A percentile compares a stretch with the other conserved stretches of the same genome.
These are phyloP conservation scores for Oscheius sp. DNA, from an alignment of 2,888 invertebrate species.

Conservation along the genomic window DNA sequence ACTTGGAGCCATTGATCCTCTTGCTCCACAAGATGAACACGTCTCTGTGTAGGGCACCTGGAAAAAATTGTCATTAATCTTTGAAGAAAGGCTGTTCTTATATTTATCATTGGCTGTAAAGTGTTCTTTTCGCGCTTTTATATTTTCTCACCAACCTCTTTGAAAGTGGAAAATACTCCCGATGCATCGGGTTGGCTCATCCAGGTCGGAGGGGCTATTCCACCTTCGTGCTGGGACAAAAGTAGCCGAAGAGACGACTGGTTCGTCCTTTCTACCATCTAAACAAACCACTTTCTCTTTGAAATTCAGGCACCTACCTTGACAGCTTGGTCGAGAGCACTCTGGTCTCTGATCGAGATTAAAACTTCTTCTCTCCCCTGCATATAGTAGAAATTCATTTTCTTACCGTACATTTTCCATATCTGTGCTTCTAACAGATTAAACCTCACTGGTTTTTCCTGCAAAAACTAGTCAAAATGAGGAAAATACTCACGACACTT, in stretches of 20 bases:
- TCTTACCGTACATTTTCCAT: slow-evolving; percentile 26
- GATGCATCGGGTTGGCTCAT: slow-evolving; percentile 12
- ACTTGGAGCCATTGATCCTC: slow-evolving; percentile 11
- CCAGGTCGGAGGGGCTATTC: slow-evolving; percentile 17
- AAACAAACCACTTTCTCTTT: not conserved
- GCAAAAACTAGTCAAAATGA: not conserved
- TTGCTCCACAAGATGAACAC: slow-evolving; percentile 24
- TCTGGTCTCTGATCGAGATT: slow-evolving; percentile 69
- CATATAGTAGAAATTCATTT: slow-evolving; percentile 51
- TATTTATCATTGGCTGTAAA: too few species aligned
- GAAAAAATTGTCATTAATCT: not conserved
- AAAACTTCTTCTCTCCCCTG: slow-evolving; percentile 63
- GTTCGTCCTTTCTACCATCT: slow-evolving; percentile 16
- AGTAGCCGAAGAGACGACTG: slow-evolving; percentile 62
- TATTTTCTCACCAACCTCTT: slow-evolving; percentile 19
- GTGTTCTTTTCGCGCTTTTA: too few species aligned
- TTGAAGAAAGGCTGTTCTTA: too few species aligned
- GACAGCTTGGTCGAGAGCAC: slow-evolving; percentile 70
- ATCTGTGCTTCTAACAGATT: not conserved
- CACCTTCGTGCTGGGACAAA: slow-evolving; percentile 57
- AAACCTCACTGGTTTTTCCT: slow-evolving; percentile 11
- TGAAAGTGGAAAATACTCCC: slow-evolving; percentile 5
- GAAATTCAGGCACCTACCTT: slow-evolving; percentile 44
- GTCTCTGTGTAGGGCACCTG: slow-evolving; percentile 27
- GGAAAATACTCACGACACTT: slow-evolving; percentile 4